Evolutionary conservation across 2,888 invertebrate species (phyloP).

Genomic region (Aethes cnicana): DNA sequence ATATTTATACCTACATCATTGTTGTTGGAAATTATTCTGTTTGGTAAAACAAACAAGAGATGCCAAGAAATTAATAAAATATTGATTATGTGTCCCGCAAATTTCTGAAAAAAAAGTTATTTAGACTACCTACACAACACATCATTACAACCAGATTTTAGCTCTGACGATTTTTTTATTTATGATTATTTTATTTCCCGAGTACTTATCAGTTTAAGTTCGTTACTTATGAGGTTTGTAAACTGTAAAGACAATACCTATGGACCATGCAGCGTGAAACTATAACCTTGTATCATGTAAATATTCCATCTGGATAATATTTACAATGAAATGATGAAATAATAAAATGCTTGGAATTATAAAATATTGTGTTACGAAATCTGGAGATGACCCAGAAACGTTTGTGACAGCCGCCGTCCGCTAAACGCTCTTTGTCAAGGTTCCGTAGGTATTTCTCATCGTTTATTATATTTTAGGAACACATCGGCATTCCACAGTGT

Average conservation of each 20-base stretch:
- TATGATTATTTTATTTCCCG: too few species aligned
- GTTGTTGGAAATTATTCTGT: conserved; percentile 5
- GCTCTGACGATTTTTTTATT: too few species aligned
- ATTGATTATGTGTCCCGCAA: neutral
- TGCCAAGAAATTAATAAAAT: neutral
- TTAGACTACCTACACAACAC: too few species aligned
- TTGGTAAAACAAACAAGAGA: neutral
- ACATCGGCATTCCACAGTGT: neutral
- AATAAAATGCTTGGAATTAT: conserved; percentile 15
- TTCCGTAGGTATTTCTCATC: conserved; percentile 23
- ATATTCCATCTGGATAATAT: too few species aligned
- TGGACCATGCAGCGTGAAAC: too few species aligned
- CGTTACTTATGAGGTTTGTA: too few species aligned
- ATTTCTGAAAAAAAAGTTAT: too few species aligned
- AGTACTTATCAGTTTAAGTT: too few species aligned
- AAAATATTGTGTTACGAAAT: conserved; percentile 16
- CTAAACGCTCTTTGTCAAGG: conserved; percentile 41
- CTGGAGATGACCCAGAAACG: conserved; percentile 23
- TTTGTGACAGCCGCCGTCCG: conserved; percentile 32
- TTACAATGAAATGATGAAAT: too few species aligned
- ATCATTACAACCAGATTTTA: too few species aligned
- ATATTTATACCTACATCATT: conserved; percentile 22
- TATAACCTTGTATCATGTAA: too few species aligned
- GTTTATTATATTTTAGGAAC: conserved; percentile 18
- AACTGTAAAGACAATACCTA: too few species aligned